Evolutionary conservation across 2,113 vertebrate species (phyloP), one percentile per base, ranked within the genome.

Genomic region (Periophthalmus modestus): DNA sequence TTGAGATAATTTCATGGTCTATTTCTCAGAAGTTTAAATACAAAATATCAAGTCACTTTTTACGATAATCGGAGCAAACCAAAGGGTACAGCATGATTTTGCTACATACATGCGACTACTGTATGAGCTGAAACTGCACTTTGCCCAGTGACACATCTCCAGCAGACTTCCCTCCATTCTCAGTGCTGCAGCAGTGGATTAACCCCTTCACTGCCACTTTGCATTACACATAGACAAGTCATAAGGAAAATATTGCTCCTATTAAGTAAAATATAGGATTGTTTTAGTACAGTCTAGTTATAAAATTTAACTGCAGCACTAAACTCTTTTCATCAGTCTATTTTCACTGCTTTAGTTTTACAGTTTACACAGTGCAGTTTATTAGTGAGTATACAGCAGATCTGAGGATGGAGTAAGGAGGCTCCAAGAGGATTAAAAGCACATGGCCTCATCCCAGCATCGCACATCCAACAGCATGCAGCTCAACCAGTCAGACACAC

Each of bases 101-200:
- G 43, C 28, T 39, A 70, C 43, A 9, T 2, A 7, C 66, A 67
- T 67, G 57, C 23, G 23, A 48, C 39, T 48, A 48, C 43, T 50
- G 24, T 19, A 70, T 66, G 18, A 19, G 19, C 6, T 65, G 36
- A 50, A 75, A 76, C 43, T 83, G 72, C 68, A 68, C 68, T 83
- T 80, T 50, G 73, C 82, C 28, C 75, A 72, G 67, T 62, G 68
- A 61, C 54, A 5, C 67, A 62, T 79, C 57, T 55, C 54, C 75
- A 73, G 62, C 62, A 76, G 21, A 75, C 73, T 83, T 82, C 54
- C 85, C 77, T 86, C 77, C 71, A 73, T 71, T 70, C 81, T 83
- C 72, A 71, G 18, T 83, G 83, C 84, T 89, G 92, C 90, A 82
- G 89, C 85, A 83, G 58, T 80, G 81, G 76, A 59, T 92, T 90